These are phyloP conservation scores for Pangasius larnaudii DNA, from an alignment of 2,797 vertebrate genomes.

Conservation along the genomic window DNA sequence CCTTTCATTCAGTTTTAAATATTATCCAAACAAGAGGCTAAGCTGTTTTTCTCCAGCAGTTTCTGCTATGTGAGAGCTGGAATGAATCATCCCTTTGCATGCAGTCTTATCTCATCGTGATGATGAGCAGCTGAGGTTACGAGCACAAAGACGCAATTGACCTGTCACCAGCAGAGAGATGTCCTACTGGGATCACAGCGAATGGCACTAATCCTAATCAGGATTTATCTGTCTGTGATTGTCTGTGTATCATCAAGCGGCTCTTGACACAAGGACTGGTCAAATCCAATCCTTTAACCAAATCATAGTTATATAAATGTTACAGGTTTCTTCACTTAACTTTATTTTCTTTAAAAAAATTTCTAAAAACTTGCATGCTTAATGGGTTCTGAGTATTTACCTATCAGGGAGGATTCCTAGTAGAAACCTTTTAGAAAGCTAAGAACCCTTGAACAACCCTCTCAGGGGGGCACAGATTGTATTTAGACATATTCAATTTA, in stretches of 20 bases:
- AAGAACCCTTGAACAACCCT: background rate
- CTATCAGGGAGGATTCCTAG: background rate
- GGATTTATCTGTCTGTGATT: background rate
- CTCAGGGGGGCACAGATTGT: background rate
- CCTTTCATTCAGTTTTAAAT: background rate
- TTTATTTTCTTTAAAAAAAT: background rate
- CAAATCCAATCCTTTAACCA: background rate
- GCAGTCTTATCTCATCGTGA: slow-evolving; percentile 19
- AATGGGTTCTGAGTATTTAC: background rate
- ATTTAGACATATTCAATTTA: background rate
- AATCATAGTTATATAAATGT: background rate
- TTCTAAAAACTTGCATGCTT: background rate
- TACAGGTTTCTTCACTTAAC: background rate
- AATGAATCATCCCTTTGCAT: slow-evolving; percentile 13
- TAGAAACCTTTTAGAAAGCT: background rate
- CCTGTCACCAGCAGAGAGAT: slow-evolving; percentile 21
- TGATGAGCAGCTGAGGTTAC: slow-evolving; percentile 11
- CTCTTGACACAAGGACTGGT: background rate
- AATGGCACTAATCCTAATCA: slow-evolving; percentile 19
- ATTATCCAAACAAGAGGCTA: too few species aligned
- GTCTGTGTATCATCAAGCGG: background rate
- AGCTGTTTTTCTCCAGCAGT: too few species aligned
- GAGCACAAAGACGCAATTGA: slow-evolving; percentile 43
- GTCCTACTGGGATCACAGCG: slow-evolving; percentile 1
- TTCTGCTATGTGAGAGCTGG: background rate